These are phyloP conservation scores for Amphipyra tragopoginis DNA, from an alignment of 2,888 invertebrate species.

Conservation along the genomic window DNA sequence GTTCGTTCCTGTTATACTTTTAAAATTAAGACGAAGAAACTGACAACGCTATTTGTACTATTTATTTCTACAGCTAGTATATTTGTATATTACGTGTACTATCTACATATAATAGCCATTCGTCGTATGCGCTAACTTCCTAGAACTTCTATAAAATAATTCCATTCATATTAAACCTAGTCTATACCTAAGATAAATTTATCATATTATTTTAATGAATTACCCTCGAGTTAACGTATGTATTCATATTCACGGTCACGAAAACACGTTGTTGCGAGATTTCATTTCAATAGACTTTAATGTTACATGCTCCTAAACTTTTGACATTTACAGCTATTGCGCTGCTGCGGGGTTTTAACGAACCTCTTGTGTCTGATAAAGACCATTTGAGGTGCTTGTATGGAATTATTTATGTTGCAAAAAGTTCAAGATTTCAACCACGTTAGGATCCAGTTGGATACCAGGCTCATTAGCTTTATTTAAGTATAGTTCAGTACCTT, in stretches of 20 bases:
- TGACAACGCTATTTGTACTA: neutral
- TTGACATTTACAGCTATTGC: constrained; percentile 52
- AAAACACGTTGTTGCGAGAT: constrained; percentile 46
- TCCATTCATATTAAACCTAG: constrained; percentile 5
- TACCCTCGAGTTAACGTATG: constrained; percentile 16
- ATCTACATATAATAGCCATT: too few species aligned
- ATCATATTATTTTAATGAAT: constrained; percentile 26
- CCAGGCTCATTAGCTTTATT: neutral
- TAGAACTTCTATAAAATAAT: constrained; percentile 14
- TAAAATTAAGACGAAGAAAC: constrained; percentile 5
- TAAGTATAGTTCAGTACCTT: neutral
- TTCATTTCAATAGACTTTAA: constrained; percentile 45
- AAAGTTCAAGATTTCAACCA: constrained; percentile 15
- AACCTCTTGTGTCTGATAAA: constrained; percentile 42
- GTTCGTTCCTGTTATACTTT: constrained; percentile 3
- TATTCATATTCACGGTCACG: constrained; percentile 50
- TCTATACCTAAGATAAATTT: constrained; percentile 9
- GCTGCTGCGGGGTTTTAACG: constrained; percentile 30
- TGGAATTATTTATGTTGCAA: constrained; percentile 30
- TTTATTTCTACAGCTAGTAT: neutral
- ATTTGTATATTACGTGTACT: too few species aligned
- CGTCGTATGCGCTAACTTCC: neutral
- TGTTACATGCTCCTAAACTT: constrained; percentile 43
- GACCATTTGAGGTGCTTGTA: constrained; percentile 32
- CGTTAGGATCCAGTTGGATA: neutral